phyloP scores from a whole-genome alignment of 2,888 invertebrate genomes.

The Megaustenia siamemsis region DNA sequence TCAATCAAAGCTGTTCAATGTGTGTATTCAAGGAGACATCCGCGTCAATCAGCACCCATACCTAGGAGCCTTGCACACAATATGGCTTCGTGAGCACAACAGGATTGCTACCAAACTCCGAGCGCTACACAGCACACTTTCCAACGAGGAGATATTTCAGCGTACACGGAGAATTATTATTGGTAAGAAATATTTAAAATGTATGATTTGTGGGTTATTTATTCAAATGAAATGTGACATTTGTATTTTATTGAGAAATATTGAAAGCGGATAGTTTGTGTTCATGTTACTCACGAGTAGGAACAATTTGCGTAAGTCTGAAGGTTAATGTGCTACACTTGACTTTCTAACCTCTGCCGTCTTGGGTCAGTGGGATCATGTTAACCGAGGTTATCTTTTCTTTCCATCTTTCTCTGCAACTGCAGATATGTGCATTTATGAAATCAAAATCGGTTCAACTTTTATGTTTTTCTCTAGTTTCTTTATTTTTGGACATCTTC shows the following conservation, averaged over 20 bases:
- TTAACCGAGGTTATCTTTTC: too few relatives aligned
- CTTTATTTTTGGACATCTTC: too few relatives aligned
- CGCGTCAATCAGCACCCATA: not conserved
- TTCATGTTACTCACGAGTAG: not conserved
- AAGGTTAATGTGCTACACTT: too few relatives aligned
- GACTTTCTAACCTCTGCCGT: too few relatives aligned
- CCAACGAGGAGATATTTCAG: not conserved
- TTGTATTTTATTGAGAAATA: not conserved
- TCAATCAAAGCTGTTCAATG: too few relatives aligned
- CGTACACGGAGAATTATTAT: slow-evolving; percentile 1
- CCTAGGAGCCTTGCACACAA: not conserved
- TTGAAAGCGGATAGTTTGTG: not conserved
- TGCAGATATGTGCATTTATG: too few relatives aligned
- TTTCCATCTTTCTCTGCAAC: too few relatives aligned
- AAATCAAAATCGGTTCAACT: too few relatives aligned
- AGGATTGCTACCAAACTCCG: not conserved
- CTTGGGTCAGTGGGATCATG: too few relatives aligned
- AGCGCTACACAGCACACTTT: not conserved
- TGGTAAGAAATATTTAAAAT: not conserved
- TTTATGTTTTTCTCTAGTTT: too few relatives aligned
- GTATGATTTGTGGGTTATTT: not conserved
- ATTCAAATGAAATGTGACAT: not conserved
- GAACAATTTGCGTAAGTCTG: too few relatives aligned
- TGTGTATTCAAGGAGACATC: not conserved
- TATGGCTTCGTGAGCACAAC: slow-evolving; percentile 7